phyloP scores from a whole-genome alignment of 2,113 vertebrate genomes.

The Grantiella picta region DNA sequence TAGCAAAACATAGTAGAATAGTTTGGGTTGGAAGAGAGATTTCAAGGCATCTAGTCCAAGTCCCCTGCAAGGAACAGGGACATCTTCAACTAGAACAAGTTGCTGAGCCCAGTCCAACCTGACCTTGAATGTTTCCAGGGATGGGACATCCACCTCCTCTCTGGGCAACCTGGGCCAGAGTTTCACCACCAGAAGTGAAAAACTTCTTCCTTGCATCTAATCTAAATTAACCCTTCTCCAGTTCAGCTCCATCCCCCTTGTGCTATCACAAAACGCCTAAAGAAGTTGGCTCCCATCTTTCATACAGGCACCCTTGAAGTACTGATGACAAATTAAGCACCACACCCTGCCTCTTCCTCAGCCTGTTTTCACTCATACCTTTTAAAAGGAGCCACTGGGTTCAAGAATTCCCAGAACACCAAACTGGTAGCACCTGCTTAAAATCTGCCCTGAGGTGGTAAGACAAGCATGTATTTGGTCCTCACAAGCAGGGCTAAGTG shows the following conservation, averaged over 20 bases:
- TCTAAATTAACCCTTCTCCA: not conserved
- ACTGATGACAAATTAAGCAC: not conserved
- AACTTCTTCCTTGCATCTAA: not conserved
- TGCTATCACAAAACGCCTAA: not conserved
- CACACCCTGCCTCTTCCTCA: not conserved
- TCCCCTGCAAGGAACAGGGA: not conserved
- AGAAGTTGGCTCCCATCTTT: not conserved
- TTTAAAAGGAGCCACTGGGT: not conserved
- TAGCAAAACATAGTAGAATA: not conserved
- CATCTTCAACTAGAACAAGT: not conserved
- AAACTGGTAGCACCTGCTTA: not conserved
- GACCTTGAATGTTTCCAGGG: not conserved
- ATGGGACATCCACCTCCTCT: not conserved
- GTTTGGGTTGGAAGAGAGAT: not conserved
- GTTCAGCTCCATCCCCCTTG: not conserved
- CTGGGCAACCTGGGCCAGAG: not conserved
- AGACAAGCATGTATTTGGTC: fast-evolving
- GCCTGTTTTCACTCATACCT: not conserved
- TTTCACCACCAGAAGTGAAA: not conserved
- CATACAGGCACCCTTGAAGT: not conserved
- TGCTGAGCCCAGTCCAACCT: not conserved
- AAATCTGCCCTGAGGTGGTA: not conserved
- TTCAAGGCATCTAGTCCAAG: not conserved
- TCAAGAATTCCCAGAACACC: not conserved
- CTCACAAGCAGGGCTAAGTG: not conserved